Base-by-base conservation (phyloP, 2,888 invertebrate species). In the Scaptomyza tumidula region DNA sequence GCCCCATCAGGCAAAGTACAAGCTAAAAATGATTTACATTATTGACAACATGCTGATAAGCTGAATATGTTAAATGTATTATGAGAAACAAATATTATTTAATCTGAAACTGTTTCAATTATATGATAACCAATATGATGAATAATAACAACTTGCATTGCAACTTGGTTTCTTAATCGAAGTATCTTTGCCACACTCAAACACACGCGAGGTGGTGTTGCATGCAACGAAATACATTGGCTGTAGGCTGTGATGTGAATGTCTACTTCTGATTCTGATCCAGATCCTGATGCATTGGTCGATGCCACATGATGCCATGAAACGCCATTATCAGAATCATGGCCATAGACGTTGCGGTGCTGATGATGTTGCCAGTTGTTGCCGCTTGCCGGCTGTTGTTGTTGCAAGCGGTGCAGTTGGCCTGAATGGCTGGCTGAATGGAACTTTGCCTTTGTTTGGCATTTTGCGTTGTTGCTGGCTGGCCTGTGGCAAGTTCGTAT, bases 401-500 rank as follows among this genome's bases (percentile, higher is more conserved):
- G 37, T 48, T 64, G 72, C 69, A 33, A 60, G 63, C 67, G 59
- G 41, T 54, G 60, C 55, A 63, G 69, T 66, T 72, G 62, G 62
- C 69, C 66, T n/a, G n/a, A 62, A 60, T n/a, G n/a, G n/a, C 63
- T 72, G 59, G 44, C 62, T 60, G 49, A 45, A 56, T 65, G 49
- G 54, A 41, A 53, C 46, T 24, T 24, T 62, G 71, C 74, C 70
- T 67, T 70, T 73, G 70, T 70, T 80, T 78, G 83, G 72, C 75
- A 58, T 62, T 64, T 70, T 65, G 35, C 35, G 35, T 31, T 48
- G 46, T 4, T 7, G 19, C 3, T 13, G 46, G 6, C 35, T 50
- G 50, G 78, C 82, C 87, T 72, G 84, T 67, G 75, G 81, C 85
- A 72, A 82, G 86, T 87, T 83, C 84, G 89, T 89, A 89, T 86